phyloP scores from a whole-genome alignment of 2,113 vertebrate genomes.

The Gopherus flavomarginatus region DNA sequence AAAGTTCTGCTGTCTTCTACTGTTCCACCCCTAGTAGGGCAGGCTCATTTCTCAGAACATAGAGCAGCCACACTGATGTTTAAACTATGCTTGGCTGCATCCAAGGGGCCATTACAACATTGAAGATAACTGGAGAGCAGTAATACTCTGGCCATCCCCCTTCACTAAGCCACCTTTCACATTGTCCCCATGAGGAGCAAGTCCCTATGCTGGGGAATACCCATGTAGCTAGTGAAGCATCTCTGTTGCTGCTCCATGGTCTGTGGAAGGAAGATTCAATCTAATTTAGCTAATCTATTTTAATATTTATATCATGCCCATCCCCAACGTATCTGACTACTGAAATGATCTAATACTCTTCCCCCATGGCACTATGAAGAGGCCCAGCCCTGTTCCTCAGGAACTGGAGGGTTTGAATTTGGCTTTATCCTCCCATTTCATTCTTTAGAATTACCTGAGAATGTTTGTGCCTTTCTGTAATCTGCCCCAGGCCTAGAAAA shows the following conservation, averaged over 20 bases:
- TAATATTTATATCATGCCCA: not conserved
- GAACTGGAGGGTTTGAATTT: not conserved
- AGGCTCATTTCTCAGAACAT: not conserved
- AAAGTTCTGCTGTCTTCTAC: not conserved
- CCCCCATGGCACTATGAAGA: not conserved
- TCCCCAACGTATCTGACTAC: not conserved
- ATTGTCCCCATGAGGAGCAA: not conserved
- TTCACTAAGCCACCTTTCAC: not conserved
- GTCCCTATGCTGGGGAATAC: not conserved
- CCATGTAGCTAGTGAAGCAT: not conserved
- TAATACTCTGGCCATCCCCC: not conserved
- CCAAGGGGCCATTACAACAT: not conserved
- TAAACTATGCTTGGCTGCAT: not conserved
- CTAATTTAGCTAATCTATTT: not conserved
- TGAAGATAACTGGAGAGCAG: not conserved
- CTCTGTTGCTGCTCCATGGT: not conserved
- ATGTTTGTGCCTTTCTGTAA: slow-evolving; percentile 78
- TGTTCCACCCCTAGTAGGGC: not conserved
- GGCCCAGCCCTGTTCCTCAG: not conserved
- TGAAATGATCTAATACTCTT: not conserved
- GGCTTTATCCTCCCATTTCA: not conserved
- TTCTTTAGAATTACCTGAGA: slow-evolving; percentile 80
- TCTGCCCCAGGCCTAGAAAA: slow-evolving; percentile 77
- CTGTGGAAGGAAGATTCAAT: not conserved
- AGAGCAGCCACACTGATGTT: not conserved